Evolutionary conservation across 2,113 vertebrate species (phyloP).

Genomic region (Semicossyphus pulcher): DNA sequence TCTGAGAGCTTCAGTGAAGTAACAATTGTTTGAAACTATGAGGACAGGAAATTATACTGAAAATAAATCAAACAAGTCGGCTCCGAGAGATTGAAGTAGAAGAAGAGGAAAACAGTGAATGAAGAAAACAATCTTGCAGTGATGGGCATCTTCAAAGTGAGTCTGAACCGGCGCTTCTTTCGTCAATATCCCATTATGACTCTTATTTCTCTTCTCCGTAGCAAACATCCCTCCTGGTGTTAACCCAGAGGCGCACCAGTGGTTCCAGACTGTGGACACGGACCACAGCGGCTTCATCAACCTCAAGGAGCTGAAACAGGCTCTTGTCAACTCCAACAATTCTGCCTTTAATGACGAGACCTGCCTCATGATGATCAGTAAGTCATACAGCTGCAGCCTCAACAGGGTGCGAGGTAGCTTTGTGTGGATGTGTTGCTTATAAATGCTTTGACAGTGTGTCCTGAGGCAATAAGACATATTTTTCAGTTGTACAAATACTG

Average conservation of each 20-base stretch:
- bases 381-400: slow-evolving; percentile 69
- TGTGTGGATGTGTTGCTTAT: background rate
- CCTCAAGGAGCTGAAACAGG: slow-evolving; percentile 92
- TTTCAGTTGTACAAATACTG: background rate
- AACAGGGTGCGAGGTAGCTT: background rate
- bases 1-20: slow-evolving; percentile 13
- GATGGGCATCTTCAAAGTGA: slow-evolving; percentile 12
- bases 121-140: background rate
- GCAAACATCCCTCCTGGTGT: slow-evolving; percentile 86
- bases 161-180: background rate
- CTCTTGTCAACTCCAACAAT: slow-evolving; percentile 96
- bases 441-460: background rate
- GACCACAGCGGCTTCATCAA: slow-evolving; percentile 94
- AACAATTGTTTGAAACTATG: background rate
- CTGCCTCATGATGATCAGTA: slow-evolving; percentile 96
- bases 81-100: background rate
- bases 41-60: slow-evolving; percentile 28
- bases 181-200: background rate
- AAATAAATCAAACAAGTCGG: slow-evolving; percentile 10
- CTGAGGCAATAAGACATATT: background rate
- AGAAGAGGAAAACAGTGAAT: background rate
- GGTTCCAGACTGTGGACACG: slow-evolving; percentile 91
- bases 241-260: slow-evolving; percentile 91
- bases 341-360: slow-evolving; percentile 94
- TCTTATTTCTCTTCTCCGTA: slow-evolving; percentile 53